A percentile compares a stretch with the other conserved stretches of the same genome.
Conservation (phyloP, 2,888 invertebrate species). For the Stramonita haemastoma region DNA sequence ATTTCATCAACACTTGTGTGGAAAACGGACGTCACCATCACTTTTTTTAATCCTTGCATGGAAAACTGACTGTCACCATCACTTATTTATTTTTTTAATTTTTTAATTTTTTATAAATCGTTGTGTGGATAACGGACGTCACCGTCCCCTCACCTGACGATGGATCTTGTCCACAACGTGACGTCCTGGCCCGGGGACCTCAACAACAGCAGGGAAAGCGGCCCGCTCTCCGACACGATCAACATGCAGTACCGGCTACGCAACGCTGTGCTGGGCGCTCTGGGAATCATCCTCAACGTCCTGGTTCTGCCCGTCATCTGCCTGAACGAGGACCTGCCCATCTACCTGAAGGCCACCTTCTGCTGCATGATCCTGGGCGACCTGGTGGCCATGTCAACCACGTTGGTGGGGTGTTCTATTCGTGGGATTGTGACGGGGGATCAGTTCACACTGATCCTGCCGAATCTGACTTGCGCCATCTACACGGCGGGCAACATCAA, state of each 20-base stretch:
- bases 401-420: not conserved
- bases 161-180: not conserved
- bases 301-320: constrained; percentile 15
- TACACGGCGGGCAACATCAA: not conserved
- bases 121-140: not conserved
- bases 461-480: not conserved
- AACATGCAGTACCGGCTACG: not conserved
- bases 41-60: too few relatives aligned
- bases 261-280: not conserved
- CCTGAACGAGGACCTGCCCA: not conserved
- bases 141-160: not conserved
- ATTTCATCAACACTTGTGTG: too few relatives aligned
- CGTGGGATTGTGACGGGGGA: too few relatives aligned
- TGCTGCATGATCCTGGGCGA: not conserved
- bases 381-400: not conserved
- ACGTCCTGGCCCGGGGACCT: not conserved
- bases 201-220: not conserved
- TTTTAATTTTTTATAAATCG: too few relatives aligned
- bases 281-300: constrained; percentile 3
- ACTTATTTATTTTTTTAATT: too few relatives aligned
- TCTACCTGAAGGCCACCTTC: constrained; percentile 21
- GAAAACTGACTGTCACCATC: not conserved
- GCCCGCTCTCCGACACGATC: not conserved
- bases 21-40: not conserved
- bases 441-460: not conserved